Evolutionary conservation across 2,113 vertebrate genomes (phyloP).

Genomic region (Gymnarchus niloticus): DNA sequence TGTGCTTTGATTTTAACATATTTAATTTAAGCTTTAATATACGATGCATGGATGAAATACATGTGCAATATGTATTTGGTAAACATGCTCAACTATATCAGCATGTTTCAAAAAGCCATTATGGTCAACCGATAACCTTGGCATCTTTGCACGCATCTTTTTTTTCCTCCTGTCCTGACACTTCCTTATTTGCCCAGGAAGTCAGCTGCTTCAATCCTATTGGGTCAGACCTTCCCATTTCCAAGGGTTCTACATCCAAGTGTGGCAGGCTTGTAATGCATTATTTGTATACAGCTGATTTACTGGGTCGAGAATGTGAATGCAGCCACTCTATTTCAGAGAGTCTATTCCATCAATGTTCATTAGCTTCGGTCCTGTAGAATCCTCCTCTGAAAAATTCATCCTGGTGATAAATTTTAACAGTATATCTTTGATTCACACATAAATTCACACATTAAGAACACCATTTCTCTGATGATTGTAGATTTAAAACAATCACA

Average conservation of each 20-base stretch:
- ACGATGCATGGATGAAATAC: background rate
- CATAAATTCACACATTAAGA: background rate
- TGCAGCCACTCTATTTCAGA: background rate
- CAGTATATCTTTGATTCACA: background rate
- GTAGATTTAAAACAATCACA: background rate
- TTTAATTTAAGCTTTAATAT: background rate
- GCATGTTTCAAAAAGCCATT: background rate
- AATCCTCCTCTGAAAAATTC: background rate
- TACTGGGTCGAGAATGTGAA: background rate
- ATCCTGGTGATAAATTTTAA: background rate
- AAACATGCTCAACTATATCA: background rate
- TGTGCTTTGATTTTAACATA: background rate
- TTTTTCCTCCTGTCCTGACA: background rate
- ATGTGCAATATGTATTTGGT: background rate
- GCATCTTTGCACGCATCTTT: background rate
- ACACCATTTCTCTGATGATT: background rate
- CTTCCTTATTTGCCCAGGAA: background rate
- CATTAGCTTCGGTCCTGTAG: background rate
- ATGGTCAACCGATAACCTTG: background rate
- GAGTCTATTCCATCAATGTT: background rate
- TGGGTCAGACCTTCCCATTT: conserved; percentile 13
- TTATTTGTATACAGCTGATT: background rate
- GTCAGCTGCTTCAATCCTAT: conserved; percentile 36
- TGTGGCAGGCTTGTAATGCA: background rate
- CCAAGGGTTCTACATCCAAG: background rate